Base-by-base conservation (phyloP, 1,140 invertebrate species). In the Drosophila bifasciata region DNA sequence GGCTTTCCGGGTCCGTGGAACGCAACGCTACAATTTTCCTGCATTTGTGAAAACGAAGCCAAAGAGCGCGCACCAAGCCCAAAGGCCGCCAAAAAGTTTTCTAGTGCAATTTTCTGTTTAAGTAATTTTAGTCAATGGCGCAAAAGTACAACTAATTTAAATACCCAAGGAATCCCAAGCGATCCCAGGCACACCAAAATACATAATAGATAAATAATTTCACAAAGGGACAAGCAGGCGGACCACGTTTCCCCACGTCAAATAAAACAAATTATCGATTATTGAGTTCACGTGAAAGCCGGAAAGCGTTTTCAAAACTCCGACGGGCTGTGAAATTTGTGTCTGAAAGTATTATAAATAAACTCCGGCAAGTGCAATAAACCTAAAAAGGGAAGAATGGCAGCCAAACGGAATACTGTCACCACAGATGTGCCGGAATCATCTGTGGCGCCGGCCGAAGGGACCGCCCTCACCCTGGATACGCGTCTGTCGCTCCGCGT, bases 401-500 rank as follows among this genome's bases (percentile, higher is more conserved):
- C 78, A 46, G 44, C 74, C 36, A 70, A 75, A 25, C 74, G 83
- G n/a, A 86, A 86, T 71, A 69, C 55, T 15, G 81, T 74, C 19
- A 77, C 80, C 57, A 81, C 83, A 73, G 52, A 80, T 51, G 60
- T 76, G 5, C 62, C 67, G 49, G 80, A 83, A 50, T 69, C 52
- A 25, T 43, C 36, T 52, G 55, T 41, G 43, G 36, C 66, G 52
- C 50, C 67, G 21, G 57, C 74, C 7, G 66, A 88, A 44, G 78
- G 70, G 5, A 62, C 68, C 40, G 66, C 76, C n/a, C 50, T 75
- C 4, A 48, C 78, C 21, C 66, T 91, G 43, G 90, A 91, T 51
- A 45, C 80, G 5, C 86, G 86, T 25, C 52, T 90, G 39, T 85
- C 79, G 7, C 76, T 73, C 32, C 68, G 68, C 50, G 86, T 91